A percentile compares a stretch with the other conserved stretches of the same genome.
Conservation (phyloP, 2,888 invertebrate species). For the Aphidoletes aphidimyza region DNA sequence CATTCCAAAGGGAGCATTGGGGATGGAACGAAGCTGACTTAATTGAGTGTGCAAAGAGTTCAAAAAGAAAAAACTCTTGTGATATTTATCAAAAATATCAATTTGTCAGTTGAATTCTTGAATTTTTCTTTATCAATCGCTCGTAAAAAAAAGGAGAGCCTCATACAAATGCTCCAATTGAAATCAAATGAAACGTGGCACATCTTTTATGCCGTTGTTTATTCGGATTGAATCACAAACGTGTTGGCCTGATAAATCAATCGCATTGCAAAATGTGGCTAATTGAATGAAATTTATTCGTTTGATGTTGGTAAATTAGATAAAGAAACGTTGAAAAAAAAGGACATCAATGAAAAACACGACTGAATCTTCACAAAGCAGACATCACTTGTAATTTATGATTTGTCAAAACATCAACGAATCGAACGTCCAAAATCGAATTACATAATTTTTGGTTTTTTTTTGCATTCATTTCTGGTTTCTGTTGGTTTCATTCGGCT, state of each 20-base stretch:
- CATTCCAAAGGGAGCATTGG: too few relatives aligned
- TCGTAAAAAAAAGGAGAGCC: too few relatives aligned
- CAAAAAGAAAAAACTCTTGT: neutral
- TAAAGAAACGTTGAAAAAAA: slow-evolving; percentile 5
- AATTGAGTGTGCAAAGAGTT: neutral
- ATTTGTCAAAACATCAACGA: too few relatives aligned
- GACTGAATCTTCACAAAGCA: neutral
- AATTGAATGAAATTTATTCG: slow-evolving; percentile 47
- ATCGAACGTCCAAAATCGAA: neutral
- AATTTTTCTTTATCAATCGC: neutral
- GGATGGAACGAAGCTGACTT: too few relatives aligned
- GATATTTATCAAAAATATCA: neutral
- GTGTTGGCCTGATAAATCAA: neutral
- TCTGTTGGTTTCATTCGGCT: slow-evolving; percentile 14
- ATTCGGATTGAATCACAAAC: neutral
- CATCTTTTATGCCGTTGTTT: neutral
- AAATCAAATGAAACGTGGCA: neutral
- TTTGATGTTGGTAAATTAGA: slow-evolving; percentile 49
- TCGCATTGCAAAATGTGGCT: slow-evolving; percentile 12
- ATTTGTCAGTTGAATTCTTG: neutral
- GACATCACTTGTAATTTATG: too few relatives aligned
- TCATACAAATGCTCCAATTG: too few relatives aligned
- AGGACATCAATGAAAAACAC: neutral
- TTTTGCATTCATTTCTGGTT: slow-evolving; percentile 25
- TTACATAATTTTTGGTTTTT: neutral